Evolutionary conservation across 2,888 invertebrate species (phyloP), one percentile per base, ranked within the genome.

Genomic region (Tenthredo scrophulariae): DNA sequence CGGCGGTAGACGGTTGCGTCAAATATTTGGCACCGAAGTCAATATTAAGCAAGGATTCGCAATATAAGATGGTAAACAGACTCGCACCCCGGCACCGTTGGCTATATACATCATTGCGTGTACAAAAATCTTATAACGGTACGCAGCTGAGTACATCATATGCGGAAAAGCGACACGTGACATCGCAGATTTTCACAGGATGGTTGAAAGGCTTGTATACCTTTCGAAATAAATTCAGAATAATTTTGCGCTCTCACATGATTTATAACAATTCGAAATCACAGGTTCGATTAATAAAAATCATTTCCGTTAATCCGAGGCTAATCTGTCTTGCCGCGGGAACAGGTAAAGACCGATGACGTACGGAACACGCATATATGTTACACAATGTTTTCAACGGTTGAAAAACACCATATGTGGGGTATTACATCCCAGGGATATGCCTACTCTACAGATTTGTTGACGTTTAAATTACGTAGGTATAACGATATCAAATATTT

Each of bases 21-120:
- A 87, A 87, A 87, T 88, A 87, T 88, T 87, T 88, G 86, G 86
- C 86, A 85, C 72, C 83, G 86, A 62, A 85, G 86, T 87, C 87
- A 86, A 86, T 84, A 86, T 87, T 87, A 86, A 87, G 86, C 87
- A 86, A 87, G 86, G 86, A 86, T 86, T 86, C 86, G 85, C 88
- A 85, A 87, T 87, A 86, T 85, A 86, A 33, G 22, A 37, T 67
- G 15, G 67, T 67, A 83, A 83, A 83, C 33, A 67, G 46, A 83
- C 46, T 29, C 67, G 46, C 33, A 62, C 79, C 37, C 37, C 1
- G 29, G 40, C 13, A 50, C 54, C 72, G 22, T 54, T 26, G 22
- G 22, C 72, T 37, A 40, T 43, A 13, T 74, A 74, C 72, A 74
- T 43, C 10, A 43, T 43, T 74, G 43, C 40, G 43, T 18, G 22